A percentile compares a stretch with the other conserved stretches of the same genome.
Evolutionary conservation across 2,888 invertebrate species (phyloP).

Genomic region (Clostera curtula): DNA sequence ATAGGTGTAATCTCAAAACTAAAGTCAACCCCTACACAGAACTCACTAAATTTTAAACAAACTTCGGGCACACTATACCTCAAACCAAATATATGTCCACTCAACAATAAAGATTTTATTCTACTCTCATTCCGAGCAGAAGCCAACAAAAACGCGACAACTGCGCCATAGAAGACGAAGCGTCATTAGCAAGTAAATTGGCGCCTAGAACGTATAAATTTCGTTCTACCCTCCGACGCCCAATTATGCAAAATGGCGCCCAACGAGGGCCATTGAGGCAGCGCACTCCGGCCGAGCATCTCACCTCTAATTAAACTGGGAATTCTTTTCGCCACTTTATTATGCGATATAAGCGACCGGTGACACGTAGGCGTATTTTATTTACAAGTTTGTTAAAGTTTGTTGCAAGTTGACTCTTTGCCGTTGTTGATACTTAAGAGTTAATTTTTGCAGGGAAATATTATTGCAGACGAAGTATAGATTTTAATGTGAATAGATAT

Average conservation of each 20-base stretch:
- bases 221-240: conserved; percentile 65
- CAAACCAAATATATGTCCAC: conserved; percentile 1
- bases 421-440: too few species aligned
- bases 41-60: conserved; percentile 2
- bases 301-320: conserved; percentile 72
- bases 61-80: not conserved
- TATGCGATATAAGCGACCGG: conserved; percentile 65
- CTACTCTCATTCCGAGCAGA: conserved; percentile 17
- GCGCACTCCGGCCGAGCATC: conserved; percentile 62
- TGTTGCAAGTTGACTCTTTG: too few species aligned
- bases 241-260: conserved; percentile 75
- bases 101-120: conserved; percentile 9
- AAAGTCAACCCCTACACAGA: conserved; percentile 4
- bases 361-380: conserved; percentile 41
- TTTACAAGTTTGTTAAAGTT: conserved; percentile 25
- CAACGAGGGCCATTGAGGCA: conserved; percentile 66
- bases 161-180: conserved; percentile 55
- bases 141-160: conserved; percentile 41
- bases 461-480: too few species aligned
- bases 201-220: conserved; percentile 69
- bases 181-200: conserved; percentile 75
- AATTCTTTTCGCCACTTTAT: conserved; percentile 71
- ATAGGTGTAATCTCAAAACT: too few species aligned
- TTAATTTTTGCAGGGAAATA: too few species aligned
- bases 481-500: too few species aligned